Percentiles rank a stretch among this genome's conserved stretches.
Evolutionary conservation across 2,113 vertebrate species (phyloP).

Genomic region (Equus quagga): DNA sequence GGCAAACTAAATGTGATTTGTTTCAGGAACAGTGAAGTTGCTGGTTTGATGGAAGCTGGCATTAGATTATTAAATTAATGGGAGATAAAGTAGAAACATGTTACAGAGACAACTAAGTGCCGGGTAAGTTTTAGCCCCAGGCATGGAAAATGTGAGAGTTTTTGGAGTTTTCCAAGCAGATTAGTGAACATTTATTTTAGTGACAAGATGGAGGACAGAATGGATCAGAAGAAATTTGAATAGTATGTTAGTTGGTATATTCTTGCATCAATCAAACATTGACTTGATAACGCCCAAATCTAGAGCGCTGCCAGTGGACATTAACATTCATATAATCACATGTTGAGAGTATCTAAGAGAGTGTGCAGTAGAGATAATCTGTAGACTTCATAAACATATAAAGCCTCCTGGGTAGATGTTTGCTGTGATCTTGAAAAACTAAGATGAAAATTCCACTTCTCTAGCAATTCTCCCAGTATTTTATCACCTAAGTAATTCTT

Average conservation of each 20-base stretch:
- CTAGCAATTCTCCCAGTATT: not conserved
- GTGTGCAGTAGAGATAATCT: not conserved
- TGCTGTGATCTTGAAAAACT: not conserved
- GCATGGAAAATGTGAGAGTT: not conserved
- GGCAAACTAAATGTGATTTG: not conserved
- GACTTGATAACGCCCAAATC: not conserved
- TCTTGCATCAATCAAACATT: slow-evolving; percentile 2
- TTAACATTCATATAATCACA: slow-evolving; percentile 15
- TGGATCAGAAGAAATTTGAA: slow-evolving; percentile 23
- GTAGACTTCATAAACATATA: not conserved
- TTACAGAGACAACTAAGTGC: not conserved
- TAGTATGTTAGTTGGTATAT: not conserved
- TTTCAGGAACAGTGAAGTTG: not conserved
- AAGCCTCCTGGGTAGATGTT: not conserved
- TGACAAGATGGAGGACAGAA: not conserved
- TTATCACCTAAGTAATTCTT: not conserved
- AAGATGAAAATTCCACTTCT: not conserved
- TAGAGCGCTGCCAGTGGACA: not conserved
- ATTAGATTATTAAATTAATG: not conserved
- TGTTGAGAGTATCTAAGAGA: not conserved
- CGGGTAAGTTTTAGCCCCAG: not conserved
- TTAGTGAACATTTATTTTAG: not conserved
- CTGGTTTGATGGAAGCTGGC: not conserved
- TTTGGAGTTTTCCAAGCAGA: not conserved
- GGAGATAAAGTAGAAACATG: not conserved